Percentiles rank a stretch among this genome's conserved stretches.
Conservation (phyloP, 2,888 invertebrate species). For the Drosophila algonquin region DNA sequence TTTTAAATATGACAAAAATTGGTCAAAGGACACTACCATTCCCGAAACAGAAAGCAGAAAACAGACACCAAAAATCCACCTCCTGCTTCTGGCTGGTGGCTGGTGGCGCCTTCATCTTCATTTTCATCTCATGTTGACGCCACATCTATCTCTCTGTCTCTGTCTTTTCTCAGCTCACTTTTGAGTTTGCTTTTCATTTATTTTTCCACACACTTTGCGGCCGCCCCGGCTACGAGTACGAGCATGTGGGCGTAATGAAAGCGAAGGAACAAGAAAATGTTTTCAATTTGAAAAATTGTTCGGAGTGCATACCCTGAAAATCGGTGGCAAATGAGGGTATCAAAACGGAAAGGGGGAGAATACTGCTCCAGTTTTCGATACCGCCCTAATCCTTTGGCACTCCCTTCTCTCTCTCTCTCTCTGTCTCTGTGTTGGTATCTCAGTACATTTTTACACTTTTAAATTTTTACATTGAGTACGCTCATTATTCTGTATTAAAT, state of each 20-base stretch:
- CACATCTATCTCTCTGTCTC: constrained; percentile 17
- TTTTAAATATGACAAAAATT: too few relatives aligned
- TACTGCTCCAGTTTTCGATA: constrained; percentile 58
- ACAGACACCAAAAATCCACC: neutral
- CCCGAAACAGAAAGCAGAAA: too few relatives aligned
- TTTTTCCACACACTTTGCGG: constrained; percentile 22
- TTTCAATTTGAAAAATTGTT: constrained; percentile 76
- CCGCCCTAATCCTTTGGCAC: constrained; percentile 56
- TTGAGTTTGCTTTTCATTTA: constrained; percentile 57
- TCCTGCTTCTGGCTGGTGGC: neutral
- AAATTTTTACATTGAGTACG: constrained; percentile 56
- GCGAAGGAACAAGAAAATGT: constrained; percentile 58
- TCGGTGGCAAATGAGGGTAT: constrained; percentile 43
- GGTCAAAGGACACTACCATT: too few relatives aligned
- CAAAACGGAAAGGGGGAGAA: neutral
- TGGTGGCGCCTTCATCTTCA: constrained; percentile 8
- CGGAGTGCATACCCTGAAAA: constrained; percentile 49
- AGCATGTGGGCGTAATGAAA: constrained; percentile 54
- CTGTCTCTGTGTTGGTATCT: constrained; percentile 27
- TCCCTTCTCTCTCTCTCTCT: neutral
- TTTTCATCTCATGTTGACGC: constrained; percentile 21
- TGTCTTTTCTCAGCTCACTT: constrained; percentile 57
- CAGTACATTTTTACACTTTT: constrained; percentile 36
- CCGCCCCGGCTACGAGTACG: constrained; percentile 4
- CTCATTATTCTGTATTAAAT: constrained; percentile 49